Base-by-base conservation (phyloP, 2,113 vertebrate species). In the Pelmatolapia mariae region DNA sequence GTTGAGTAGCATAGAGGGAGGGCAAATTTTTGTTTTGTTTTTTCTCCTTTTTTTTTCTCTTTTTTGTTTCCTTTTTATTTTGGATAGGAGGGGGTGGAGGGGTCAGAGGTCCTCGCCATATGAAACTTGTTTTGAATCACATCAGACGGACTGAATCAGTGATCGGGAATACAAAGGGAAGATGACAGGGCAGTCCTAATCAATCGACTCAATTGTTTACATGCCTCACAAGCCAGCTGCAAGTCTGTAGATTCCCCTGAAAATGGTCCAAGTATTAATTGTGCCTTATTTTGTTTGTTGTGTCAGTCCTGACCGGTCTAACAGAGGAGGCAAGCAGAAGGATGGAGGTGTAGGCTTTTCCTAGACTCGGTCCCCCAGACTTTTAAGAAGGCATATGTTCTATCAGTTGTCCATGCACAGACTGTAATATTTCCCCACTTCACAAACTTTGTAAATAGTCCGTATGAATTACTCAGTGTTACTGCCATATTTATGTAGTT, bases 201-300 rank as follows among this genome's bases (percentile, higher is more conserved):
- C 94, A 89, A 92, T 93, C 90, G 59, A 93, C 90, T 91, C 83
- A 91, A 89, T 92, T 95, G 96, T 96, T 97, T 95, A 93, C 96
- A 96, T 94, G 89, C 90, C 89, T 93, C 94, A 95, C 91, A 87
- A 89, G 95, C 85, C 94, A 93, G 96, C 96, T 95, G 96, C 92
- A 96, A 95, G 94, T 95, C 96, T 96, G 95, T 95, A 89, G 89
- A 95, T 92, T 92, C 90, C 95, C 95, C 95, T 52, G 18, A 93
- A 95, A 96, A 96, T 95, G 95, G 96, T 95, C 95, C 92, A 95
- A 96, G 96, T 97, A 97, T 98, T 98, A 97, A 97, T 98, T 96
- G 98, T 99, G 98, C 98, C 98, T 99, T 99, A 99, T 98, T 98
- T 98, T 87, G 96, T 96, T 97, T 96, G 92, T 95, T 87, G 91